These are phyloP conservation scores for Blastomussa wellsi DNA, from an alignment of 92 coral and sea anemone genomes.

Conservation along the genomic window DNA sequence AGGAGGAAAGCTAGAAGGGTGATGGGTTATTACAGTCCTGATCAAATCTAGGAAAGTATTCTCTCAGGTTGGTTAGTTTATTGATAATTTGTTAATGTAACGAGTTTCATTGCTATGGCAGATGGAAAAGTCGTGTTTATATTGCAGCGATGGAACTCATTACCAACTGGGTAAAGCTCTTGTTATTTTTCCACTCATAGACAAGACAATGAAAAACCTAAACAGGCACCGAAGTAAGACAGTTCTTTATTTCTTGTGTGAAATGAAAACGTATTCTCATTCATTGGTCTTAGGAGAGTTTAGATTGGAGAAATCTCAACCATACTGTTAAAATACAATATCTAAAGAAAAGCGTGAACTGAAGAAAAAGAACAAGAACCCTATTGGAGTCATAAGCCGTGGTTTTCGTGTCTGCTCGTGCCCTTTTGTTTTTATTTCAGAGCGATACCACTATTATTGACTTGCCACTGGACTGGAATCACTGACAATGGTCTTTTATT, in stretches of 20 bases:
- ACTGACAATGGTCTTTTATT: slow-evolving; percentile 18
- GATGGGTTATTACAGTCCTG: not conserved
- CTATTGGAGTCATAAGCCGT: not conserved
- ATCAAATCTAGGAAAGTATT: not conserved
- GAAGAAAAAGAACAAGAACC: not conserved
- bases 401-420: slow-evolving; percentile 21
- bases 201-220: too few species aligned
- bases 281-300: not conserved
- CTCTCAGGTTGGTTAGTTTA: not conserved
- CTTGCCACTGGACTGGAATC: slow-evolving; percentile 5
- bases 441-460: slow-evolving; percentile 18
- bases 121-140: not conserved
- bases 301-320: not conserved
- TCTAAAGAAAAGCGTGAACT: not conserved
- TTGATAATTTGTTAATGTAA: not conserved
- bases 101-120: not conserved
- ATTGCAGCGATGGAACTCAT: not conserved
- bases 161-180: not conserved
- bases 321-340: not conserved
- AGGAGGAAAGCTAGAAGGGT: not conserved
- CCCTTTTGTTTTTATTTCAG: slow-evolving; percentile 27
- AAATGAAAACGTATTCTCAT: not conserved
- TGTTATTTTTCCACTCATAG: not conserved
- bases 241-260: not conserved
- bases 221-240: not conserved